Evolutionary conservation across 2,888 invertebrate genomes (phyloP).

Genomic region (Parapristionchus giblindavisi): DNA sequence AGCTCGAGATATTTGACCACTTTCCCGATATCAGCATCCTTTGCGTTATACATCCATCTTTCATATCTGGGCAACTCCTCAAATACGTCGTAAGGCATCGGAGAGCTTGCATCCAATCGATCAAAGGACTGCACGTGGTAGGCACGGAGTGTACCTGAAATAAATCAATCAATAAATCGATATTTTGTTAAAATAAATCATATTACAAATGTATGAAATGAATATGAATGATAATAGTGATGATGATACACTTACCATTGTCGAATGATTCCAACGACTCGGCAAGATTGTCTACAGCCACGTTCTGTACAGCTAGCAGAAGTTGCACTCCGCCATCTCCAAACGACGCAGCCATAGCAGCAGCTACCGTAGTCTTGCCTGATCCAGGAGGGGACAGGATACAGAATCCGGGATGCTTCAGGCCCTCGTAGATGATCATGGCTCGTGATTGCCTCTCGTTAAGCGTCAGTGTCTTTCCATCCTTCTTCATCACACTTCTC

Average conservation of each 20-base stretch:
- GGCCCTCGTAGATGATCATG: background rate
- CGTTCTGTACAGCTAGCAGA: conserved; percentile 17
- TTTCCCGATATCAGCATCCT: background rate
- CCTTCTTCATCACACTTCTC: background rate
- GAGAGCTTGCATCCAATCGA: background rate
- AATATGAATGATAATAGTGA: too few relatives aligned
- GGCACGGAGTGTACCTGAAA: background rate
- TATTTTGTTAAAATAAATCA: too few relatives aligned
- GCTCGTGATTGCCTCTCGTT: background rate
- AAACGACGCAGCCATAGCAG: conserved; percentile 20
- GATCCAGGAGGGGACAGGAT: conserved; percentile 31
- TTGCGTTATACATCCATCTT: conserved; percentile 11
- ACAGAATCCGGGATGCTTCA: conserved; percentile 13
- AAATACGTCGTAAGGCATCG: conserved; percentile 6
- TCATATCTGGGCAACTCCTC: conserved; percentile 24
- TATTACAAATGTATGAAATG: too few relatives aligned
- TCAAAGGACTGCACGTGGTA: conserved; percentile 3
- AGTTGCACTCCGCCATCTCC: conserved; percentile 15
- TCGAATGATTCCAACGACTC: background rate
- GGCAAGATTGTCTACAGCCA: conserved; percentile 21
- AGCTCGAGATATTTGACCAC: conserved; percentile 9
- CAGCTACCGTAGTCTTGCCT: conserved; percentile 30
- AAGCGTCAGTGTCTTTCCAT: background rate
- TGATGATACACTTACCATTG: conserved; percentile 1
- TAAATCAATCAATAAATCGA: too few relatives aligned